Percentiles rank a stretch among this genome's conserved stretches.
phyloP scores from a whole-genome alignment of 2,888 invertebrate genomes.

The Erynnis tages region DNA sequence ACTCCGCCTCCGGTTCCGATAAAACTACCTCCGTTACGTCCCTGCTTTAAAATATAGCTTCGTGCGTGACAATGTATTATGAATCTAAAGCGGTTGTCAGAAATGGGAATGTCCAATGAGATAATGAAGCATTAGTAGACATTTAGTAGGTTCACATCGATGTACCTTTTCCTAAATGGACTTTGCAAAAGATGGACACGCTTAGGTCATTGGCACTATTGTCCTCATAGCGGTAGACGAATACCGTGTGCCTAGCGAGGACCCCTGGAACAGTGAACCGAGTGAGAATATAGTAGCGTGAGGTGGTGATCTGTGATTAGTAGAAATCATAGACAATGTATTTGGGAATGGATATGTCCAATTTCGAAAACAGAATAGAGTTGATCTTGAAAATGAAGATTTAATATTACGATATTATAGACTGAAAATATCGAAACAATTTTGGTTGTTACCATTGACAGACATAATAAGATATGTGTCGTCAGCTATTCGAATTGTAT shows the following conservation, averaged over 20 bases:
- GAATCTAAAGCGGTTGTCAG: constrained; percentile 1
- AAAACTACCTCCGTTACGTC: too few relatives aligned
- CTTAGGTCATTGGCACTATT: constrained; percentile 74
- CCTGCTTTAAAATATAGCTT: too few relatives aligned
- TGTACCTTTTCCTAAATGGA: constrained; percentile 81
- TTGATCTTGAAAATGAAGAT: too few relatives aligned
- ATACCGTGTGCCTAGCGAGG: constrained; percentile 76
- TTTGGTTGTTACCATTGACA: too few relatives aligned
- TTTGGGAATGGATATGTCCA: too few relatives aligned
- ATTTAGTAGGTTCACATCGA: constrained; percentile 34
- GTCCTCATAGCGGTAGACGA: constrained; percentile 78
- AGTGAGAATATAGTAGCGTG: constrained; percentile 29
- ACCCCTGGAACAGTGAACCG: constrained; percentile 73
- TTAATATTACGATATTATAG: too few relatives aligned
- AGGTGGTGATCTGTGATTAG: background rate
- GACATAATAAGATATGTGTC: too few relatives aligned
- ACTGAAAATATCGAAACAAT: too few relatives aligned
- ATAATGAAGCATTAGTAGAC: constrained; percentile 38
- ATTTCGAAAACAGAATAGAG: too few relatives aligned
- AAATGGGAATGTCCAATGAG: background rate
- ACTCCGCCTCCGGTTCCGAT: too few relatives aligned
- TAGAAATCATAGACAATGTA: too few relatives aligned
- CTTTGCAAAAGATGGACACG: constrained; percentile 80
- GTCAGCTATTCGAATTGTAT: too few relatives aligned
- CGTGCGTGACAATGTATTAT: background rate